Evolutionary conservation across 2,113 vertebrate species (phyloP).

Genomic region (Copsychus sechellarum): DNA sequence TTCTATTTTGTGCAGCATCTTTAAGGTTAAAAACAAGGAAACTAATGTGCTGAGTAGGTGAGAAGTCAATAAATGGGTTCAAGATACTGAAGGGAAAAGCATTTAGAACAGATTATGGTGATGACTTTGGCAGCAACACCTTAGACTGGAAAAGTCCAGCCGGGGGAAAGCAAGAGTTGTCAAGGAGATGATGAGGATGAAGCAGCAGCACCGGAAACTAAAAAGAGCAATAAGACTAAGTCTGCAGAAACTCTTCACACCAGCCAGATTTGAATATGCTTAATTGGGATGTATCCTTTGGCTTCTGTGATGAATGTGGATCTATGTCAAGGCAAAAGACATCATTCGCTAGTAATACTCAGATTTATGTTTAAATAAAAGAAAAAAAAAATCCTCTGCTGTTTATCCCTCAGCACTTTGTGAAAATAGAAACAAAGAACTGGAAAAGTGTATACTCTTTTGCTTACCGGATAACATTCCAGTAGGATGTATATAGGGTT

Average conservation of each 20-base stretch:
- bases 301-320: neutral
- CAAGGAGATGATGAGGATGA: neutral
- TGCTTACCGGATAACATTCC: neutral
- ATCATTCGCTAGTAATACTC: neutral
- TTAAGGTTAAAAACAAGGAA: neutral
- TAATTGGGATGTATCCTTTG: neutral
- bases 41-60: neutral
- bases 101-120: neutral
- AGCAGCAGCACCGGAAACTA: neutral
- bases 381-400: neutral
- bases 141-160: neutral
- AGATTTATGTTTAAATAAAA: neutral
- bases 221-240: neutral
- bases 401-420: neutral
- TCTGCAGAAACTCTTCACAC: neutral
- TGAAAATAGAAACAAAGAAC: neutral
- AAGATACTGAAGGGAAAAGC: conserved; percentile 25
- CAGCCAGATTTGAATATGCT: neutral
- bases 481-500: neutral
- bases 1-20: neutral
- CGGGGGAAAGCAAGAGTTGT: neutral
- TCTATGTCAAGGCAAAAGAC: neutral
- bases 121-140: conserved; percentile 1
- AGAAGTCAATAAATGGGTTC: conserved; percentile 2
- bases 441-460: neutral